Evolutionary conservation across 1,140 invertebrate genomes (phyloP).

Genomic region (Rhagoletis zephyria): DNA sequence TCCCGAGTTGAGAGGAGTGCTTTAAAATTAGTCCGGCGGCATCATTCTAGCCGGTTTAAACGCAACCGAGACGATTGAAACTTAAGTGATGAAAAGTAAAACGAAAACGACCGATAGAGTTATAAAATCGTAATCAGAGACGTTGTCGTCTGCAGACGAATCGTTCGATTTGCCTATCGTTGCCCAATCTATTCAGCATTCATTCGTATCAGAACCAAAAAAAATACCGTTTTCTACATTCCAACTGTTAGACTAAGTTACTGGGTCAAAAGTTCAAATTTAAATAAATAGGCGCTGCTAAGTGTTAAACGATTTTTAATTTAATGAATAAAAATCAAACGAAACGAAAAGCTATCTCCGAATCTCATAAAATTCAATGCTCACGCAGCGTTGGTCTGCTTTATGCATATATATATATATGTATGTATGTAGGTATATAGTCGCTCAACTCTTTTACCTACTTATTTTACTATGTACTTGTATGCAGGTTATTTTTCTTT

Average conservation of each 20-base stretch:
- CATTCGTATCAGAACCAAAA: not conserved
- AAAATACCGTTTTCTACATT: not conserved
- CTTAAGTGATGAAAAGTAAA: too few species aligned
- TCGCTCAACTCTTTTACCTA: not conserved
- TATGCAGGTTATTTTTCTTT: not conserved
- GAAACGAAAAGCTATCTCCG: not conserved
- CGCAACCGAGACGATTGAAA: too few species aligned
- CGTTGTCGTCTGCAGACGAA: too few species aligned
- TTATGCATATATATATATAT: not conserved
- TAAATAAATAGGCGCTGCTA: not conserved
- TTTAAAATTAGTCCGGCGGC: too few species aligned
- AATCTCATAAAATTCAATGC: not conserved
- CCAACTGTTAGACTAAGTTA: not conserved
- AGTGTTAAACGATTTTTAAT: not conserved
- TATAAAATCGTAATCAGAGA: too few species aligned
- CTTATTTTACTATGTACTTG: not conserved
- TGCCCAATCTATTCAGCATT: too few species aligned
- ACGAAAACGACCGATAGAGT: too few species aligned
- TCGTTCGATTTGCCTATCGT: not conserved
- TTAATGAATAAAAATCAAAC: slow-evolving; percentile 34
- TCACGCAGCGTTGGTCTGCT: not conserved
- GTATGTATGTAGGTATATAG: too few species aligned
- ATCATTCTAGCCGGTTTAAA: too few species aligned
- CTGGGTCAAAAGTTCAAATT: slow-evolving; percentile 44
- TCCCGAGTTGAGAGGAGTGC: too few species aligned